Percentiles rank a stretch among this genome's conserved stretches.
These are phyloP conservation scores for Notechis scutatus DNA, from an alignment of 2,113 vertebrate genomes.

Conservation along the genomic window DNA sequence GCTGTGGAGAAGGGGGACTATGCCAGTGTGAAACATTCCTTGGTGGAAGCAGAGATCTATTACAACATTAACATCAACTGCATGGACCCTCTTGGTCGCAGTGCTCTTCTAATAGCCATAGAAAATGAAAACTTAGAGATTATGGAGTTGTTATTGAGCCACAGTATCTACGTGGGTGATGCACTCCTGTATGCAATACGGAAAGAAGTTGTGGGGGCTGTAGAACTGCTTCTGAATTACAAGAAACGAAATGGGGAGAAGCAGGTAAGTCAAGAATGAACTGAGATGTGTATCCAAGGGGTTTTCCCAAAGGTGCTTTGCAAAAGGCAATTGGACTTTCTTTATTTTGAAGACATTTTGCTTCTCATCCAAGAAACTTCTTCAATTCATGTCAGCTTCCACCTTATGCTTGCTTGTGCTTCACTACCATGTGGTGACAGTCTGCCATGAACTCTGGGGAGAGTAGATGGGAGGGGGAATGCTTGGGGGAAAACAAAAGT, in stretches of 20 bases:
- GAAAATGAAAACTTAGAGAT: constrained; percentile 98
- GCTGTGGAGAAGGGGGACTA: constrained; percentile 98
- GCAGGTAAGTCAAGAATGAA: constrained; percentile 70
- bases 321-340: too few species aligned
- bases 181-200: constrained; percentile 94
- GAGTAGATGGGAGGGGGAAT: too few species aligned
- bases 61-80: constrained; percentile 99
- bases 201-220: constrained; percentile 96
- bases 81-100: constrained; percentile 94
- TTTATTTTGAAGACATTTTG: too few species aligned
- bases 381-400: too few species aligned
- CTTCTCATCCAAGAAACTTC: too few species aligned
- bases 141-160: constrained; percentile 92
- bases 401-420: too few species aligned
- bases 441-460: too few species aligned
- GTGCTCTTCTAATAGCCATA: constrained; percentile 95
- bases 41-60: constrained; percentile 94
- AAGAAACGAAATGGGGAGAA: constrained; percentile 88
- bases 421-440: too few species aligned
- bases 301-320: not conserved
- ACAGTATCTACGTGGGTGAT: constrained; percentile 89
- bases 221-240: constrained; percentile 93
- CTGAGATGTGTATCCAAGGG: not conserved
- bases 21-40: constrained; percentile 88
- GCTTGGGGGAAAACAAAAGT: too few species aligned